Percentiles rank a stretch among this genome's conserved stretches.
These are phyloP conservation scores for Bellardia bayeri DNA, from an alignment of 2,888 invertebrate species.

Conservation along the genomic window DNA sequence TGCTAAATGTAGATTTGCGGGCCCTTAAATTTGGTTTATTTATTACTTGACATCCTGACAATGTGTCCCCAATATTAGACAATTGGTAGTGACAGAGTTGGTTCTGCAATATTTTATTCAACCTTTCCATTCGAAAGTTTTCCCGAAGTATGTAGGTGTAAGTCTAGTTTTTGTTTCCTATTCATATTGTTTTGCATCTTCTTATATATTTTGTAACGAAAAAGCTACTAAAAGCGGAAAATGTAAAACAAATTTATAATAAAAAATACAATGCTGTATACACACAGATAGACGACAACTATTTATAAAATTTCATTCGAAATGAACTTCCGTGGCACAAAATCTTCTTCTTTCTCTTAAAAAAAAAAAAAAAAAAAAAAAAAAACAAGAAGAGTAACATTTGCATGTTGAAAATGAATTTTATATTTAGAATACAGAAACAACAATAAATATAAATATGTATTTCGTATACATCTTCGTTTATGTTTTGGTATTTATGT, in stretches of 20 bases:
- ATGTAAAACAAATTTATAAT: constrained; percentile 3
- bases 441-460: background rate
- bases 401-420: background rate
- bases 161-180: background rate
- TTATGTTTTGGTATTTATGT: background rate
- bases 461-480: background rate
- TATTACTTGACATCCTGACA: too few relatives aligned
- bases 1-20: too few relatives aligned
- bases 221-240: background rate
- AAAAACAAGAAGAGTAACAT: background rate
- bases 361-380: background rate
- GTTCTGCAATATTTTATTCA: too few relatives aligned
- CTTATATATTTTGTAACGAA: background rate
- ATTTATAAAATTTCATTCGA: constrained; percentile 30
- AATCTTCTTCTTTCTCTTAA: background rate
- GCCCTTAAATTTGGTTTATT: too few relatives aligned
- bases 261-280: background rate
- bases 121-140: too few relatives aligned
- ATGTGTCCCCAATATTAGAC: too few relatives aligned
- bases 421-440: constrained; percentile 16
- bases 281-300: background rate
- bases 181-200: background rate
- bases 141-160: too few relatives aligned
- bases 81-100: too few relatives aligned
- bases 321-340: constrained; percentile 32